Base-by-base conservation (phyloP, 2,888 invertebrate species). In the Beris morrisii region DNA sequence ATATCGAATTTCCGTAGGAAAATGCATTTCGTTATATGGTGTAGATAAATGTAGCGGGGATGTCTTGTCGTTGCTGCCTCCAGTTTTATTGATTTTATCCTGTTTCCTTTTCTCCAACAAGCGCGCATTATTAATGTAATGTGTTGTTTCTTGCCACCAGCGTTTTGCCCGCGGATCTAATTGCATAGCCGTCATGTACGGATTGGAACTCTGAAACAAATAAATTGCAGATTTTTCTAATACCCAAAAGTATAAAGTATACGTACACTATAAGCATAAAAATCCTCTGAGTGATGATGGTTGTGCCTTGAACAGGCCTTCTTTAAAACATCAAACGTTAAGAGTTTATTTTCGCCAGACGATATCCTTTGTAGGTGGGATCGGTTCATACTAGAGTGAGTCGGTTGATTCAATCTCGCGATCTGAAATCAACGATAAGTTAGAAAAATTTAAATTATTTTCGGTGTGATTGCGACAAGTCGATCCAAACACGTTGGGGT, bases 321-420 rank as follows among this genome's bases (percentile, higher is more conserved):
- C 46, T 70, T 70, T 38, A 72, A 71, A 64, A 73, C 74, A 63
- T 76, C 74, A 67, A 77, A 77, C 7, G 71, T 70, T 52, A 77
- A 70, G 53, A 75, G 73, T 31, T 73, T 69, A 12, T 73, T 70
- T 13, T 73, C 73, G 55, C 71, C 58, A 13, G 67, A 63, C 50
- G 77, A 76, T 66, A 73, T 71, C 67, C 73, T 74, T 32, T 73
- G 71, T 69, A 76, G 67, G 69, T 76, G 74, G 52, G 77, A 76
- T 13, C 79, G 73, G 59, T 75, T 75, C 28, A 71, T 70, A 66
- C 79, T 79, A 50, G 79, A 71, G 66, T 77, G 75, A 22, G 79
- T 79, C 55, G 75, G 73, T 61, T 72, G 74, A 61, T 67, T 72
- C 1, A 77, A 58, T 11, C 75, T 72, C 15, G 71, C 71, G 58